phyloP scores from a whole-genome alignment of 2,113 vertebrate species.

The Grallaria varia region DNA sequence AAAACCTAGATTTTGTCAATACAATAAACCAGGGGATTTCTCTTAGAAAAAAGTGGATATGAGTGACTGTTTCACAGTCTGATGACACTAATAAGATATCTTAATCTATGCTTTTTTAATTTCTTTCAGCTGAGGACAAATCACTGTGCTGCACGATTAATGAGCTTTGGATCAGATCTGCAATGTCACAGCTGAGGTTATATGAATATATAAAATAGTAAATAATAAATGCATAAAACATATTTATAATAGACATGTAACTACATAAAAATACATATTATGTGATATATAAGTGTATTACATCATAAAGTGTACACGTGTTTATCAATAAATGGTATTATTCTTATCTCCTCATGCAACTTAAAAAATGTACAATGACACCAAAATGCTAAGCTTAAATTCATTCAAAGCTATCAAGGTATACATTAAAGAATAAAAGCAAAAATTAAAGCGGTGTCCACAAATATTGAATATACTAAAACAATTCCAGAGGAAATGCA shows the following conservation, averaged over 20 bases:
- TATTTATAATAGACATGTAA: not conserved
- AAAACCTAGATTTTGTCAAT: not conserved
- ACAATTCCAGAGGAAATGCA: not conserved
- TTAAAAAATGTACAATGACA: not conserved
- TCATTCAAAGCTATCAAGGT: not conserved
- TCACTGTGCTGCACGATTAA: not conserved
- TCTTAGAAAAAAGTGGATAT: not conserved
- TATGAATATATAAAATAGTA: not conserved
- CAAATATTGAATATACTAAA: not conserved
- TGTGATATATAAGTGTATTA: not conserved
- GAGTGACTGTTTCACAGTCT: not conserved
- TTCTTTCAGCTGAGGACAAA: not conserved
- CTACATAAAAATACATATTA: not conserved
- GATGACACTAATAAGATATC: not conserved
- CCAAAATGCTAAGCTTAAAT: not conserved
- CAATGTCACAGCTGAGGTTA: not conserved
- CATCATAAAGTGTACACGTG: not conserved
- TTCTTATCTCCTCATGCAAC: not conserved
- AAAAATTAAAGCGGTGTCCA: not conserved
- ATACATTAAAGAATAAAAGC: not conserved
- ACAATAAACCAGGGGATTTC: not conserved
- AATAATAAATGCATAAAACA: not conserved
- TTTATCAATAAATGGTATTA: not conserved
- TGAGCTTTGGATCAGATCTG: not conserved
- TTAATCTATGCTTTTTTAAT: not conserved